A percentile compares a stretch with the other conserved stretches of the same genome.
phyloP scores from a whole-genome alignment of 1,140 invertebrate genomes.

The Epicauta chinensis region DNA sequence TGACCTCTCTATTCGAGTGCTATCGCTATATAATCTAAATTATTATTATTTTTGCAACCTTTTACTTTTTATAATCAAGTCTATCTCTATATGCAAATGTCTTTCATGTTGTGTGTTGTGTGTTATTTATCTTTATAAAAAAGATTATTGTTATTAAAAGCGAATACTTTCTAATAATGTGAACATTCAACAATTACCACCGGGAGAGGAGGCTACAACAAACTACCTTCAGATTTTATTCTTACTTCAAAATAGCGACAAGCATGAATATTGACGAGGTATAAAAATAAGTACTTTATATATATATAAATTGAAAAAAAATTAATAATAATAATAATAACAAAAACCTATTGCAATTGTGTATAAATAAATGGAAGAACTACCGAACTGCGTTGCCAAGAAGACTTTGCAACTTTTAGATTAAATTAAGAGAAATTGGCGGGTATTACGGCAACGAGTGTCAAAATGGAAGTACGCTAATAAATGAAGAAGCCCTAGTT shows the following conservation, averaged over 20 bases:
- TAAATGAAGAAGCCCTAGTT: slow-evolving; percentile 21
- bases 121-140: background rate
- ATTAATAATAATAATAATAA: slow-evolving; percentile 5
- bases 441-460: slow-evolving; percentile 12
- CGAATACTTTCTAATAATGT: slow-evolving; percentile 14
- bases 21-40: slow-evolving; percentile 22
- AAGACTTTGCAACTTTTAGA: background rate
- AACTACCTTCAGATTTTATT: slow-evolving; percentile 14
- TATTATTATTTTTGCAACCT: slow-evolving; percentile 14
- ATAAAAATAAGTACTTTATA: slow-evolving; percentile 27
- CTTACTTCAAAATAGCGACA: slow-evolving; percentile 20
- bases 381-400: slow-evolving; percentile 16
- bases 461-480: slow-evolving; percentile 22
- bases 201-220: slow-evolving; percentile 12
- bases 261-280: slow-evolving; percentile 21
- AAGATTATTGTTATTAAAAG: slow-evolving; percentile 11
- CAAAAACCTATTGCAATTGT: slow-evolving; percentile 14
- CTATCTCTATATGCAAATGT: slow-evolving; percentile 12
- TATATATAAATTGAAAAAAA: slow-evolving; percentile 11
- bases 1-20: slow-evolving; percentile 36
- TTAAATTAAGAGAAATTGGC: no score
- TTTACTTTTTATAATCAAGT: slow-evolving; percentile 13
- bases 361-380: slow-evolving; percentile 28
- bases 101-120: no score
- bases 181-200: slow-evolving; percentile 30